Conservation (phyloP, 2,113 vertebrate species). For the Fregetta grallaria region DNA sequence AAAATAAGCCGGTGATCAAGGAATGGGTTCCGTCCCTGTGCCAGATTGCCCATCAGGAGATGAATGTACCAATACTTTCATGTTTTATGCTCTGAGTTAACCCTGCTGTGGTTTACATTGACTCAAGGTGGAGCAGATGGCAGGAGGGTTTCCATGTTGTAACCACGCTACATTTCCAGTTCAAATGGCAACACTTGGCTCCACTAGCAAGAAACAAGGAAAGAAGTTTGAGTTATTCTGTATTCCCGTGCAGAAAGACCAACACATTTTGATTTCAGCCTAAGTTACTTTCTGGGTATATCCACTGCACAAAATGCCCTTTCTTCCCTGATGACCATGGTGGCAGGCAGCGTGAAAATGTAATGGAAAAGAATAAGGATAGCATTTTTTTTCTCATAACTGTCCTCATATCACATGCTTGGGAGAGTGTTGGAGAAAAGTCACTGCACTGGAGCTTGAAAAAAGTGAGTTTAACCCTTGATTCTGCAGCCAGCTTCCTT, state of each 20-base stretch:
- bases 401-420: not conserved
- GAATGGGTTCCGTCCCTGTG: not conserved
- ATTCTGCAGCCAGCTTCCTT: not conserved
- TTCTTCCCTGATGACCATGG: not conserved
- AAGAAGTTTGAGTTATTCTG: not conserved
- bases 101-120: not conserved
- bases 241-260: not conserved
- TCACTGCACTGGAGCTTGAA: not conserved
- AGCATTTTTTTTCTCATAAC: not conserved
- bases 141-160: not conserved
- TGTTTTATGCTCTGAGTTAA: not conserved
- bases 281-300: not conserved
- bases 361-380: not conserved
- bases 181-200: constrained; percentile 5
- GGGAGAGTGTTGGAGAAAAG: not conserved
- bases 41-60: not conserved
- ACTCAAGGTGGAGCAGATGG: not conserved
- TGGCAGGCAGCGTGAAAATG: not conserved
- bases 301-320: not conserved
- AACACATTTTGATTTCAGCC: constrained; percentile 19
- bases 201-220: not conserved
- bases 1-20: not conserved
- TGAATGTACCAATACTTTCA: not conserved
- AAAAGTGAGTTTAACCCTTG: not conserved
- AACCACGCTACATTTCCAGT: not conserved